Base-by-base conservation (phyloP, 2,797 vertebrate genomes). In the Macropus fuliginosus region DNA sequence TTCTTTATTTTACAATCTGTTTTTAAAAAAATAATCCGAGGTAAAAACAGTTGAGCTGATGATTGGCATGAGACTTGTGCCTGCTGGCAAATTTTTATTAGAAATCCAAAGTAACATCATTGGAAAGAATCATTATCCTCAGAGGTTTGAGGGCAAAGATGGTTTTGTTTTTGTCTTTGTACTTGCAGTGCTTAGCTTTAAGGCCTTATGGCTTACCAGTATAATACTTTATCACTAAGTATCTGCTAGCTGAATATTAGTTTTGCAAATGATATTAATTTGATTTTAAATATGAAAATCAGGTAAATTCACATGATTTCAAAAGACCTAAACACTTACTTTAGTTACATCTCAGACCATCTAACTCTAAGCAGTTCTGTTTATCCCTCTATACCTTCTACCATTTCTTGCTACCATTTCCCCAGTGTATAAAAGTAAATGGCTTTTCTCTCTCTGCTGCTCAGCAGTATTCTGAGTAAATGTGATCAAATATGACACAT, bases 281-380 rank as follows among this genome's bases (percentile, higher is more conserved):
- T 12, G 91, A 95, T 97, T 87, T 95, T 57, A 94, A 93, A 55
- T 95, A 50, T 46, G 3, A 91, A 16, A 57, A 66, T 92, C 31
- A 54, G 3, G 8, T 81, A 94, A 27, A 55, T 55, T 93, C 54
- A 87, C 54, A 87, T 87, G 24, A 50, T 87, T 87, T 87, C 74
- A 87, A 87, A 87, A 87, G 21, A 87, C 9, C 21, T 27, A 3
- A 10, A 10, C 40, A 50, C 24, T 50, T 81, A 46, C 46, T 81
- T 81, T 87, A 87, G 21, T 87, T 50, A 40, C 24, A 87, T 87
- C 18, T 87, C 74, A 81, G 40, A 46, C 2, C 4, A 27, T 46
- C 40, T 81, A 46, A 81, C 2, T 81, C 74, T 87, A 4, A 87
- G 21, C 74, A 87, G 2, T 81, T 46, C 40, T 18, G 6, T 46